These are phyloP conservation scores for Hemichromis elongatus DNA, from an alignment of 2,113 vertebrate species.

Conservation along the genomic window DNA sequence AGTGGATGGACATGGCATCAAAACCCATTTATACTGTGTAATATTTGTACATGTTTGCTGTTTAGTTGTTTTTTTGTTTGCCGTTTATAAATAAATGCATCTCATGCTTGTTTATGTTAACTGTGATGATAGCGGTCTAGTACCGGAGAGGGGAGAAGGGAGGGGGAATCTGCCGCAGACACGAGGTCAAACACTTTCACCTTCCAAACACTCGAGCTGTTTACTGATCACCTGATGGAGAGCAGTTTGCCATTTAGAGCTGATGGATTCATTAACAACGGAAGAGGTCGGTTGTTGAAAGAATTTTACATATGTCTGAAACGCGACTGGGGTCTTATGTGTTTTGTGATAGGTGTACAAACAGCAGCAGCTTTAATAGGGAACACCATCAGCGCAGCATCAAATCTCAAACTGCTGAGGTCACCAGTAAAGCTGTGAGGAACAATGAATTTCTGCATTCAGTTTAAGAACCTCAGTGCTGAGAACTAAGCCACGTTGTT, in stretches of 20 bases:
- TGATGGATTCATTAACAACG: conserved; percentile 10
- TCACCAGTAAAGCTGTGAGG: conserved; percentile 20
- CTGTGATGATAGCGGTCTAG: conserved; percentile 79
- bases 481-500: conserved; percentile 40
- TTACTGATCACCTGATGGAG: conserved; percentile 3
- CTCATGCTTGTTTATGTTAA: conserved; percentile 91
- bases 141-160: conserved; percentile 74
- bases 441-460: neutral
- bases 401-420: neutral
- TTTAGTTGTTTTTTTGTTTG: conserved; percentile 71
- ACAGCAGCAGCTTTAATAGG: conserved; percentile 91
- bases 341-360: conserved; percentile 84
- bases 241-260: conserved; percentile 9
- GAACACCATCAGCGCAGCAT: conserved; percentile 60
- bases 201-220: conserved; percentile 26
- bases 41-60: conserved; percentile 63
- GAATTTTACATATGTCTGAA: conserved; percentile 13
- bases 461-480: neutral
- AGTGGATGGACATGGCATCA: conserved; percentile 81
- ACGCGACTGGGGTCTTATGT: conserved; percentile 28
- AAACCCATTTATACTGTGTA: conserved; percentile 73
- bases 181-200: conserved; percentile 34
- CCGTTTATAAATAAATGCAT: conserved; percentile 90
- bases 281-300: conserved; percentile 17
- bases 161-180: conserved; percentile 15